phyloP scores from a whole-genome alignment of 2,113 vertebrate species.

The Brienomyrus longianalis region DNA sequence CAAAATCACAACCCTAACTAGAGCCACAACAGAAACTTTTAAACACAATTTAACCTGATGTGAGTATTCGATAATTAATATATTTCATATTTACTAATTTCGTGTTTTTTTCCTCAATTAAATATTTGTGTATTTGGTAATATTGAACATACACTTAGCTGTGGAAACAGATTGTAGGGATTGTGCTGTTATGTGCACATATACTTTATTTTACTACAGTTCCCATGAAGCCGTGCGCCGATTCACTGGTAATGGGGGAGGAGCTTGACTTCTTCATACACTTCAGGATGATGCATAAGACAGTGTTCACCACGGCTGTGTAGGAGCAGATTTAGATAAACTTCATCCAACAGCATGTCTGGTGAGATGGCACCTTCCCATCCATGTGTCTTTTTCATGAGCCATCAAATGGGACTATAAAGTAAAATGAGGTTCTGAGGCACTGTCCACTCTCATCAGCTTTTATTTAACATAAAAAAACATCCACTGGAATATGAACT shows the following conservation, averaged over 20 bases:
- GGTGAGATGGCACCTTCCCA: background rate
- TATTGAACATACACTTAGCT: background rate
- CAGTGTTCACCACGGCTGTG: background rate
- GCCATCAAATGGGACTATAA: background rate
- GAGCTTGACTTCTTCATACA: background rate
- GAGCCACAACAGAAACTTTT: background rate
- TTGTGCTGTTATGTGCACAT: background rate
- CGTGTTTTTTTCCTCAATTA: background rate
- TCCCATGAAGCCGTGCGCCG: background rate
- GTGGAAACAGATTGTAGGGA: background rate
- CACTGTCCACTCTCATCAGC: background rate
- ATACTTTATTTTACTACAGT: background rate
- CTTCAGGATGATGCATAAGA: background rate
- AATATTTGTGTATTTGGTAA: too few relatives aligned
- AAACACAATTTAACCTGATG: background rate
- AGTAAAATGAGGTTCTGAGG: background rate
- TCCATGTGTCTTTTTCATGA: background rate
- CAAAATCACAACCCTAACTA: background rate
- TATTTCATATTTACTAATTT: background rate
- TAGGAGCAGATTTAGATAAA: background rate
- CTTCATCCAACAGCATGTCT: background rate
- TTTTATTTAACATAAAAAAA: conserved; percentile 9
- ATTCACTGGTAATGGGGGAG: background rate
- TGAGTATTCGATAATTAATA: background rate
- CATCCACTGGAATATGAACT: background rate